Evolutionary conservation across 2,888 invertebrate genomes (phyloP), one percentile per base, ranked within the genome.

Genomic region (Selenia dentaria): DNA sequence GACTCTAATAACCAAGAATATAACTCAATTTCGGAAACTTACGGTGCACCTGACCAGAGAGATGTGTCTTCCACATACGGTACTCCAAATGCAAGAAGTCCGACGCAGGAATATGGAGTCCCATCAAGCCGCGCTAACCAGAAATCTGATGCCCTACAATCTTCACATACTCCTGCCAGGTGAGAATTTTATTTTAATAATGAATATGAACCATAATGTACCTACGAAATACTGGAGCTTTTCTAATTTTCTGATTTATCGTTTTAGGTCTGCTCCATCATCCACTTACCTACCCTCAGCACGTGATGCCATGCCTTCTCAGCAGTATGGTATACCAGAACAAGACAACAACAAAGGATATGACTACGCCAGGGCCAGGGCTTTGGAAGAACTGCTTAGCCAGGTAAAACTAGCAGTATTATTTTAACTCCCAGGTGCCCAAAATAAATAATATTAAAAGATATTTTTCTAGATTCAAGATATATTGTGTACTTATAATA

Each of bases 71-170:
- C 79, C 42, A 79, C 79, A 37, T 91, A 92, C 49, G 89, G 89
- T 10, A 84, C 83, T n/a, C 90, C 92, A 6, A 50, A 27, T 29
- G 34, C 47, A 3, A 44, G 39, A 11, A 33, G 52, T 47, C 11
- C 68, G 3, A 85, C 91, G 34, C 79, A 83, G 41, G 84, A 84
- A 40, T 92, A 92, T 53, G 91, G 91, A 20, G 85, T 80, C n/a
- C 91, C 92, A 47, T 34, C 59, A 62, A 41, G 47, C 61, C 40
- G 44, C 9, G 50, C 62, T 16, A 65, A 62, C 9, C 77, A 85
- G 36, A 91, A 89, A 46, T 74, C 76, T n/a, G 58, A 63, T 34
- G 74, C 74, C 9, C 61, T 64, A 14, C 62, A 70, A 8, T 71
- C 79, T 9, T 64, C 74, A 1, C 92, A 83, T 65, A 79, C 69